Base-by-base conservation (phyloP, 2,113 vertebrate genomes). In the Eublepharis macularius region DNA sequence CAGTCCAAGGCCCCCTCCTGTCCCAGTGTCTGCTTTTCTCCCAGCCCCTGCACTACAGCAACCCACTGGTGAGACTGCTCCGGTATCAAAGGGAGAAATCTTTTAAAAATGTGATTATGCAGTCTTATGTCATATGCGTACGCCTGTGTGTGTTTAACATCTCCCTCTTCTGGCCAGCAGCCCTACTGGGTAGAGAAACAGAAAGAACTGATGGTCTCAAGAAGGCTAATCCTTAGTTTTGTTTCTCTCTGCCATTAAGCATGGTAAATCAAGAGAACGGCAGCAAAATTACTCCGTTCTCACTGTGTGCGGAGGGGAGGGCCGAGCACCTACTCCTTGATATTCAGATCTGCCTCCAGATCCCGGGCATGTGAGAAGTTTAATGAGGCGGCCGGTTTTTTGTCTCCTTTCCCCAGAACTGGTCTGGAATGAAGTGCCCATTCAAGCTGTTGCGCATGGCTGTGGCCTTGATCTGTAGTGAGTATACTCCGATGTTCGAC, bases 351-450 rank as follows among this genome's bases (percentile, higher is more conserved):
- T 41, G 3, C 41, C 8, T 70, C 65, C 73, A 70, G 60, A 73
- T 29, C 81, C 77, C 39, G 24, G 70, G 2, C 74, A 57, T 70
- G n/a, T 75, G 76, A 51, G 82, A 84, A 19, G 2, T 86, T 82
- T 75, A 75, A 43, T 73, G 70, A 85, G 72, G 66, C 32, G 34
- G 76, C 63, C 76, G 65, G 32, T 87, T 88, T 89, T 57, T 94
- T 92, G 82, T 87, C 49, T 93, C 80, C 91, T 90, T 91, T 89
- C 93, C 81, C 45, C 91, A 99, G 98, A 99, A 99, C 89, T 99
- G 98, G 98, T 99, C 98, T 1, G 98, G 98, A 91, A 99, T 99
- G 98, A 98, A 98, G 96, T 99, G 98, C 94, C 98, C 99, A 93
- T 98, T 99, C 94, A 99, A 99, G 94, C 95, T 99, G 89, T 97